Base-by-base conservation (phyloP, 1,140 invertebrate species). In the Cecropterus lyciades region DNA sequence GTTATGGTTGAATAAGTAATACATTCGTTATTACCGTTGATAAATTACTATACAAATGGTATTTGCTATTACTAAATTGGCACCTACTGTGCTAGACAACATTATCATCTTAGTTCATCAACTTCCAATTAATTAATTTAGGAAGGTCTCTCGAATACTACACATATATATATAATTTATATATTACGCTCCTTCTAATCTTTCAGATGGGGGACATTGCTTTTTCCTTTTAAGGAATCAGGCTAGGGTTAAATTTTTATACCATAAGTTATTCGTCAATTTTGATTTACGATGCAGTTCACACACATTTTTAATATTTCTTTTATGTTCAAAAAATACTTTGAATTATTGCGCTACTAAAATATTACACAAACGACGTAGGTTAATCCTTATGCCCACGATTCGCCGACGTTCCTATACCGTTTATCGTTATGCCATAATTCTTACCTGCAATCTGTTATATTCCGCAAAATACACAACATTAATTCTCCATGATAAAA, bases 401-500 rank as follows among this genome's bases (percentile, higher is more conserved):
- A 40, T 43, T 43, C 13, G n/a, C 40, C 3, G n/a, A 43, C 5
- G n/a, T 40, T 40, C 20, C 1, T 40, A n/a, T n/a, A n/a, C n/a
- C 0, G n/a, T 40, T 13, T 40, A 40, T n/a, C n/a, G n/a, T n/a
- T 4, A 40, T 33, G 5, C 5, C 11, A n/a, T 11, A 37, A 37
- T 30, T 24, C 42, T 59, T 46, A 59, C 55, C 55, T 59, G 40
- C 24, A 27, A 24, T 3, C 16, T 30, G 16, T 7, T 14, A 7
- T 16, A 40, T 27, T 37, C 14, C 37, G 14, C 14, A 48, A 27
- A 55, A 43, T 48, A 51, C 42, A 56, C 40, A 45, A 63, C 49
- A 43, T 65, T 53, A 68, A 62, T 68, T 67, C 53, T 65, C 53
- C 62, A 56, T 46, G 6, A 55, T 62, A 42, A 49, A 30, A 27